A percentile compares a stretch with the other conserved stretches of the same genome.
These are phyloP conservation scores for Cnemophilus loriae DNA, from an alignment of 2,113 vertebrate genomes.

Conservation along the genomic window DNA sequence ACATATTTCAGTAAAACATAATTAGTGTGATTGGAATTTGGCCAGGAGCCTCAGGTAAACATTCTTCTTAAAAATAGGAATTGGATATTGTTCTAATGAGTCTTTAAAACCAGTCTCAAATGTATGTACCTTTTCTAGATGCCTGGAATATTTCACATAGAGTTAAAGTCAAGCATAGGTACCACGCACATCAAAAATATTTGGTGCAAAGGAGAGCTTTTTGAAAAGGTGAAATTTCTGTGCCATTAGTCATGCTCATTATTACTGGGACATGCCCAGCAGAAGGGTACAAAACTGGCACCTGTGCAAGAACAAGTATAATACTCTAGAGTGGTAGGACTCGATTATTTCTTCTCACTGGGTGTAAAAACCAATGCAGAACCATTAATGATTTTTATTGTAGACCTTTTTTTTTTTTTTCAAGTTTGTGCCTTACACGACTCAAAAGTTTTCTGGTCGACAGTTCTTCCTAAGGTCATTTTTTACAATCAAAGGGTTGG, in stretches of 20 bases:
- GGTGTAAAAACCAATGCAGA: background rate
- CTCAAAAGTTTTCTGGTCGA: background rate
- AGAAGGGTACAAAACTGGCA: background rate
- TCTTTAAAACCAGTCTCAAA: background rate
- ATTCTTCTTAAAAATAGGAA: slow-evolving; percentile 13
- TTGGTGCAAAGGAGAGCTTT: background rate
- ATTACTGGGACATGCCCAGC: background rate
- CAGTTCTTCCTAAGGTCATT: background rate
- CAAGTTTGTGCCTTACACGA: background rate
- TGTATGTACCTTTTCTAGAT: background rate
- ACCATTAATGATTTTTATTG: background rate
- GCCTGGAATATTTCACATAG: background rate
- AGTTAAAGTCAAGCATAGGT: background rate
- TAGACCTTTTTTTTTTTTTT: background rate
- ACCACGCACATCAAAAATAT: background rate
- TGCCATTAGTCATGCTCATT: background rate
- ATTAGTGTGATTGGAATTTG: background rate
- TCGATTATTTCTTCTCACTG: background rate
- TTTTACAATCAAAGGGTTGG: background rate
- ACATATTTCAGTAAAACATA: slow-evolving; percentile 2
- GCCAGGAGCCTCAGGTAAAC: background rate
- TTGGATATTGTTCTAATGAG: background rate
- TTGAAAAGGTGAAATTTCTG: background rate
- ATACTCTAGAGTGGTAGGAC: background rate
- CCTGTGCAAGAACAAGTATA: background rate